Percentiles rank a stretch among this genome's conserved stretches.
phyloP scores from a whole-genome alignment of 2,888 invertebrate species.

The Rotaria macrura region DNA sequence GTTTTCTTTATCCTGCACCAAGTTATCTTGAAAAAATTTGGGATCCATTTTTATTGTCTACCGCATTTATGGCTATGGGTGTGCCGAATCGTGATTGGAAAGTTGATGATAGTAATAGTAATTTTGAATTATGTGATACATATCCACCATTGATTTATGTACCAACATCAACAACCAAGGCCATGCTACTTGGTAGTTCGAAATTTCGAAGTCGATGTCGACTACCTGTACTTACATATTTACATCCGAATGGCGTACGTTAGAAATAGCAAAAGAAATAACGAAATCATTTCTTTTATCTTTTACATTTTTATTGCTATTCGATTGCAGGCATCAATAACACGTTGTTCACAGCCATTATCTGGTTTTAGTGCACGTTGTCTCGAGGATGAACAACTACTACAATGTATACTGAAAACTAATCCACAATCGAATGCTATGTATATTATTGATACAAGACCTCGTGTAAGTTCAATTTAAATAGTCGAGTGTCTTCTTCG shows the following conservation, averaged over 20 bases:
- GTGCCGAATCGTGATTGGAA: constrained; percentile 87
- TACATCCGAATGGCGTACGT: constrained; percentile 56
- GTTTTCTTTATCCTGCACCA: constrained; percentile 63
- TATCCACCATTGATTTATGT: constrained; percentile 76
- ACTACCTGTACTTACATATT: constrained; percentile 82
- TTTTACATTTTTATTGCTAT: constrained; percentile 7
- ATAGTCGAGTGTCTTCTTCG: no score
- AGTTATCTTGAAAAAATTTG: constrained; percentile 57
- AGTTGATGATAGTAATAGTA: constrained; percentile 71
- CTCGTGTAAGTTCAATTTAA: constrained; percentile 60
- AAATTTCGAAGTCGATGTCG: constrained; percentile 86
- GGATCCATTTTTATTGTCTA: constrained; percentile 80
- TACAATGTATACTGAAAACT: constrained; percentile 78
- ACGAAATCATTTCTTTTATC: background rate
- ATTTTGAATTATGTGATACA: constrained; percentile 64
- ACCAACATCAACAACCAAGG: constrained; percentile 63
- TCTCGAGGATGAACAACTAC: constrained; percentile 89
- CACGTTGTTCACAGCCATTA: constrained; percentile 89
- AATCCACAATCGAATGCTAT: constrained; percentile 63
- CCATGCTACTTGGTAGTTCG: constrained; percentile 78
- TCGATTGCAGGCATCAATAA: constrained; percentile 59
- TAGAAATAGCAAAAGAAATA: background rate
- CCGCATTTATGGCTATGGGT: constrained; percentile 84
- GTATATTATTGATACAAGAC: constrained; percentile 94
- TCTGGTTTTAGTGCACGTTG: constrained; percentile 94